Percentiles rank a stretch among this genome's conserved stretches.
phyloP scores from a whole-genome alignment of 1,140 invertebrate species.

The Meteorus sp. region DNA sequence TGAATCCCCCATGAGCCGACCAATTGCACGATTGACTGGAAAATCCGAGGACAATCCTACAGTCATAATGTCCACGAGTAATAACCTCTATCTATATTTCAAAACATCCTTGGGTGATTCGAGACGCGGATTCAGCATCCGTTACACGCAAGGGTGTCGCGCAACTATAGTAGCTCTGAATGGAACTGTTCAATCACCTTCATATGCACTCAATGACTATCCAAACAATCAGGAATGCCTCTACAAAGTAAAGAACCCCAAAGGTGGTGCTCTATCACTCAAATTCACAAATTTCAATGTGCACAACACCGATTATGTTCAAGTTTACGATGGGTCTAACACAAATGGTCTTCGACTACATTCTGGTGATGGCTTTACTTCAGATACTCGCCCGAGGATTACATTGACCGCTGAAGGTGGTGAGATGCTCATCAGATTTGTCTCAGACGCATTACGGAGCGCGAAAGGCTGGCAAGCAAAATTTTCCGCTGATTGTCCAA shows the following conservation, averaged over 20 bases:
- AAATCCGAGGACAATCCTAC: conserved; percentile 74
- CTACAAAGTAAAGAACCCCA: conserved; percentile 83
- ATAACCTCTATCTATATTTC: conserved; percentile 88
- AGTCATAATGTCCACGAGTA: conserved; percentile 89
- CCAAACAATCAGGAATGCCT: conserved; percentile 91
- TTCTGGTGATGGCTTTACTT: conserved; percentile 85
- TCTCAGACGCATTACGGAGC: conserved; percentile 84
- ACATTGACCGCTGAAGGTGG: conserved; percentile 91
- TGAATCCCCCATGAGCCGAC: conserved; percentile 78
- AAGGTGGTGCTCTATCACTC: conserved; percentile 80
- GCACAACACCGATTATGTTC: conserved; percentile 80
- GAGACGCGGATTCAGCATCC: conserved; percentile 87
- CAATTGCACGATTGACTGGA: conserved; percentile 83
- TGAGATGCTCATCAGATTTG: conserved; percentile 86
- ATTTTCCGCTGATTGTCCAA: conserved; percentile 92
- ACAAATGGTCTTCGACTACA: conserved; percentile 84
- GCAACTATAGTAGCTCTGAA: conserved; percentile 79
- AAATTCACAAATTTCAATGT: conserved; percentile 87
- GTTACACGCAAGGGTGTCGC: conserved; percentile 85
- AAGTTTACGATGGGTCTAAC: conserved; percentile 86
- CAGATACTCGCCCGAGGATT: conserved; percentile 77
- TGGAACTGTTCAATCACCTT: conserved; percentile 85
- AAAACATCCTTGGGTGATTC: conserved; percentile 87
- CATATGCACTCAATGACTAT: conserved; percentile 80
- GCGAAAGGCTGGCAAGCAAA: conserved; percentile 83